Evolutionary conservation across 2,113 vertebrate genomes (phyloP).

Genomic region (Saiga tatarica): DNA sequence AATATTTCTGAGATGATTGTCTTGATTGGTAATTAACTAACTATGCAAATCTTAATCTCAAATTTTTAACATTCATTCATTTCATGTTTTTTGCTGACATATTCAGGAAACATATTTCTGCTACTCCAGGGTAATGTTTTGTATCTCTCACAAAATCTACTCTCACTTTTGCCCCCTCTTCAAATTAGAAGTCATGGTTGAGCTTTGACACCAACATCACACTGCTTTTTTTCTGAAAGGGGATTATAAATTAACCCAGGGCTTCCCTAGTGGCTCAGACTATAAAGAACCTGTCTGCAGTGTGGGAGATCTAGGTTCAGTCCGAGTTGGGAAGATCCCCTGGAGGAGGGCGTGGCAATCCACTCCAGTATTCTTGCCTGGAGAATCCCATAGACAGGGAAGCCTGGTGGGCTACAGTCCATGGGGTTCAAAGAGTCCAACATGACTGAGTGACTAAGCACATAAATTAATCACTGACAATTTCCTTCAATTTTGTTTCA

Average conservation of each 20-base stretch:
- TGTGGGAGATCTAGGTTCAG: neutral
- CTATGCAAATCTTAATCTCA: neutral
- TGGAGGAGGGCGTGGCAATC: neutral
- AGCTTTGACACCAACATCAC: neutral
- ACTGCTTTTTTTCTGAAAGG: neutral
- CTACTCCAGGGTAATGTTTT: neutral
- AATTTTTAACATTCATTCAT: neutral
- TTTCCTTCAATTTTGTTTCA: neutral
- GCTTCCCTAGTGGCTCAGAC: neutral
- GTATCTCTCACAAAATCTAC: neutral
- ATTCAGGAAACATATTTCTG: neutral
- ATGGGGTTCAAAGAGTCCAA: rapidly evolving
- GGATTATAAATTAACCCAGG: neutral
- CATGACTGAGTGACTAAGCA: neutral
- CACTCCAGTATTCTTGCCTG: neutral
- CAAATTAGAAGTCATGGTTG: neutral
- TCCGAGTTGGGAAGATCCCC: neutral
- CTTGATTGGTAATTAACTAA: neutral
- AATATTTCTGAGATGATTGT: neutral
- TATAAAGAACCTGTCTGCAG: neutral
- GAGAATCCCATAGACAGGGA: neutral
- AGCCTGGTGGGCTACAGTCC: neutral
- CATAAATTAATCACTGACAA: neutral
- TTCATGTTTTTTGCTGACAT: neutral
- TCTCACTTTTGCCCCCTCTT: neutral